These are phyloP conservation scores for Steinernema hermaphroditum DNA, from an alignment of 2,888 invertebrate species.

Conservation along the genomic window DNA sequence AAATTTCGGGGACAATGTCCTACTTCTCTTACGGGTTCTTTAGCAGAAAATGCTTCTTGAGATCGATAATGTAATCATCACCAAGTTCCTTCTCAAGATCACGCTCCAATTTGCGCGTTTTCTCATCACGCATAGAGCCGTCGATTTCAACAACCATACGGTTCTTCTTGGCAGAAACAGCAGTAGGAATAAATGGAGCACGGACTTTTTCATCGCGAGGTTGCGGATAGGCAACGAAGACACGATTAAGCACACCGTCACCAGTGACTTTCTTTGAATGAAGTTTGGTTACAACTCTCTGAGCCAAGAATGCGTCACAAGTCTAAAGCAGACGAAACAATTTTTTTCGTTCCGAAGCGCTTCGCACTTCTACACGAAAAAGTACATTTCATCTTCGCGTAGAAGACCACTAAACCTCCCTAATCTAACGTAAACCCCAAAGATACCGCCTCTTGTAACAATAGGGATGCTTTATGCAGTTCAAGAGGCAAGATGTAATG, in stretches of 20 bases:
- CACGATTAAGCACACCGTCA: slow-evolving; percentile 81
- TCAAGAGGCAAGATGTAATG: too few species aligned
- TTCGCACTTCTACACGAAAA: slow-evolving; percentile 88
- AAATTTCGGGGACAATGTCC: slow-evolving; percentile 92
- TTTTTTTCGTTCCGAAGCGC: slow-evolving; percentile 73
- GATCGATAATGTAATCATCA: slow-evolving; percentile 74
- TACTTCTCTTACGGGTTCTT: slow-evolving; percentile 80
- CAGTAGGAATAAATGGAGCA: slow-evolving; percentile 47
- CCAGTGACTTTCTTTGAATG: slow-evolving; percentile 80
- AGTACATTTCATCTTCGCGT: slow-evolving; percentile 90
- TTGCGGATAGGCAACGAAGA: slow-evolving; percentile 87
- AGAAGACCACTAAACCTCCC: too few species aligned
- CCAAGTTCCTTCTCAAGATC: slow-evolving; percentile 91
- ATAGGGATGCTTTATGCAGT: too few species aligned
- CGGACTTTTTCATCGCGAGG: slow-evolving; percentile 77
- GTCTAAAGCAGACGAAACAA: slow-evolving; percentile 72
- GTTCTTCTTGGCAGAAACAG: slow-evolving; percentile 36
- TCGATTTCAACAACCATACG: slow-evolving; percentile 38
- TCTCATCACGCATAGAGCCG: slow-evolving; percentile 39
- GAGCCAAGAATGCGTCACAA: slow-evolving; percentile 86
- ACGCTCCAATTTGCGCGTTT: slow-evolving; percentile 73
- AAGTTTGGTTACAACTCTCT: slow-evolving; percentile 89
- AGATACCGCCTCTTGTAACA: too few species aligned
- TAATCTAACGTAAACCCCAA: too few species aligned
- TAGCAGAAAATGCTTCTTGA: slow-evolving; percentile 76